Evolutionary conservation across 2,797 vertebrate species (phyloP).

Genomic region (Carduelis carduelis): DNA sequence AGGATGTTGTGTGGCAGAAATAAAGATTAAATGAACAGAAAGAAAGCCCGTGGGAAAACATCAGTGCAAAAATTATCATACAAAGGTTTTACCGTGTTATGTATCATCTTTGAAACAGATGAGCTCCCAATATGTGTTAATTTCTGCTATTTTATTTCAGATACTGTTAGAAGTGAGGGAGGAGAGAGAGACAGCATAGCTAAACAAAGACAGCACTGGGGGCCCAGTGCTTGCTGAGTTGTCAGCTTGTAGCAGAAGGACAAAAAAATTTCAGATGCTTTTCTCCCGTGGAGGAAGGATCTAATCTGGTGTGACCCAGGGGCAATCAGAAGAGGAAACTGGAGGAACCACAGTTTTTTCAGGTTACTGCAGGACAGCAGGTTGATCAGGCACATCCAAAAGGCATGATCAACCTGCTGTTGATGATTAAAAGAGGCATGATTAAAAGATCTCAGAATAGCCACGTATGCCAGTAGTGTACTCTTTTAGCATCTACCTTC

Average conservation of each 20-base stretch:
- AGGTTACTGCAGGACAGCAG: background rate
- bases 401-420: no score
- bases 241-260: background rate
- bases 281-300: background rate
- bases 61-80: background rate
- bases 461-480: background rate
- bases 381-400: background rate
- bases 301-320: background rate
- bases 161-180: background rate
- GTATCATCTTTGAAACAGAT: background rate
- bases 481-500: background rate
- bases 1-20: background rate
- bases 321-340: background rate
- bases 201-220: background rate
- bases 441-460: background rate
- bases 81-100: background rate
- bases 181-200: background rate
- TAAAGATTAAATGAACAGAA: slow-evolving; percentile 2
- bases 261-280: background rate
- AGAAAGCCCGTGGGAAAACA: background rate
- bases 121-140: background rate
- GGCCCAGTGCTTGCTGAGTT: background rate
- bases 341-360: background rate
- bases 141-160: background rate
- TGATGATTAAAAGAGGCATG: no score